Conservation (phyloP, 30 jellyfish, hydroid and myxozoan species). For the Cassiopea andromeda region DNA sequence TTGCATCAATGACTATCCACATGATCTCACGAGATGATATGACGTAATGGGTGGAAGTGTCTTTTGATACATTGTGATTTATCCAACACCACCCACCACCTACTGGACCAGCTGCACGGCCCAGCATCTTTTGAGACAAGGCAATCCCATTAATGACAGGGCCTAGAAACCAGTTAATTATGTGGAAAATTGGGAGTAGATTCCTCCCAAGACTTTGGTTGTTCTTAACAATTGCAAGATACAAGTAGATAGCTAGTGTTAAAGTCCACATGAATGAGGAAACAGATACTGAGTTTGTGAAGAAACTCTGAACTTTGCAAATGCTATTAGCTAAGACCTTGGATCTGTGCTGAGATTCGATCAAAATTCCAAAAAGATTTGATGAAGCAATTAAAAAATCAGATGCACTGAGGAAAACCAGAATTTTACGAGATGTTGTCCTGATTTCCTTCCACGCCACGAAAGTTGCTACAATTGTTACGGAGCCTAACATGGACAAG, state of each 20-base stretch:
- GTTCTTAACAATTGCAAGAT: constrained; percentile 72
- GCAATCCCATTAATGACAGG: constrained; percentile 73
- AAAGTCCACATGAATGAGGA: constrained; percentile 88
- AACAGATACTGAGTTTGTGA: constrained; percentile 65
- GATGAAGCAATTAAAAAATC: constrained; percentile 78
- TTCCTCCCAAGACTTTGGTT: constrained; percentile 51
- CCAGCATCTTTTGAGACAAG: constrained; percentile 44
- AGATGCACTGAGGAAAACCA: constrained; percentile 80
- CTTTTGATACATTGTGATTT: background rate
- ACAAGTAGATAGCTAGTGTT: constrained; percentile 83
- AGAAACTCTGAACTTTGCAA: constrained; percentile 88
- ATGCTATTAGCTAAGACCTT: background rate
- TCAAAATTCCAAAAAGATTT: constrained; percentile 32
- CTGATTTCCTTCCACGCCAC: constrained; percentile 72
- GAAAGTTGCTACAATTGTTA: constrained; percentile 61
- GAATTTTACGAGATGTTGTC: constrained; percentile 88
- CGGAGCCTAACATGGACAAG: constrained; percentile 72
- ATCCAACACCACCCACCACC: constrained; percentile 99
- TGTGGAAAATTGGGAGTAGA: constrained; percentile 20
- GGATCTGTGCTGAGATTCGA: no score
- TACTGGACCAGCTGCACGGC: constrained; percentile 67
- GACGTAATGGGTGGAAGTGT: background rate
- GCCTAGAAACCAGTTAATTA: constrained; percentile 82
- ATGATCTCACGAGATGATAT: background rate
- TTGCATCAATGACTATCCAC: constrained; percentile 92